Conservation (phyloP, 1,140 invertebrate genomes). For the Apis florea region DNA sequence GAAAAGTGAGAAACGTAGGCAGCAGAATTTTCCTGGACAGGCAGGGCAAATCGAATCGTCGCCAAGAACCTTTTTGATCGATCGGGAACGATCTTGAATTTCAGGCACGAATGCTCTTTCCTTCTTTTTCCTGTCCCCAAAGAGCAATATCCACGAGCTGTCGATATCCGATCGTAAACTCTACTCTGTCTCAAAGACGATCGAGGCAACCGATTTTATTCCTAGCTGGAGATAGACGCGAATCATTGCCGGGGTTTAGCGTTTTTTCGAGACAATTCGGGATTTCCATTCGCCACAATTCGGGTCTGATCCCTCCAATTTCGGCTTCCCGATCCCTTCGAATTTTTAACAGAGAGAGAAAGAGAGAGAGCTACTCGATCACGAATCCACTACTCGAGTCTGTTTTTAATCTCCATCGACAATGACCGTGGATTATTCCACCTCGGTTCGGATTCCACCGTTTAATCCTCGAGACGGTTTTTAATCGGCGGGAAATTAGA, state of each 20-base stretch:
- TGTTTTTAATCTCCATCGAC: background rate
- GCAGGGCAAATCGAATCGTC: background rate
- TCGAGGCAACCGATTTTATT: background rate
- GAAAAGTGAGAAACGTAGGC: background rate
- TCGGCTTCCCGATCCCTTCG: background rate
- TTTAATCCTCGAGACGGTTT: background rate
- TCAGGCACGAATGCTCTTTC: background rate
- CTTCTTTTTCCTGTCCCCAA: background rate
- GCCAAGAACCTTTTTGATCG: background rate
- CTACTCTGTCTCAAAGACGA: conserved; percentile 42
- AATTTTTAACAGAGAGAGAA: background rate
- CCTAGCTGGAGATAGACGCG: conserved; percentile 47
- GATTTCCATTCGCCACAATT: too few species aligned
- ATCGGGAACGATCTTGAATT: conserved; percentile 30
- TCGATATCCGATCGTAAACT: too few species aligned
- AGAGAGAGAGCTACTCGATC: too few species aligned
- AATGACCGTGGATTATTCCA: background rate
- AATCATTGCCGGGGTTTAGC: conserved; percentile 33
- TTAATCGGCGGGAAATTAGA: background rate
- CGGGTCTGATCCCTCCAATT: background rate
- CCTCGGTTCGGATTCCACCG: background rate
- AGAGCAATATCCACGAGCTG: conserved; percentile 23
- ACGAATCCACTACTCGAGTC: background rate
- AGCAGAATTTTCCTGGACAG: background rate
- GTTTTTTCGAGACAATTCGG: conserved; percentile 13